Evolutionary conservation across 2,113 vertebrate species (phyloP), one percentile per base, ranked within the genome.

Genomic region (Hippocampus guttulatus): DNA sequence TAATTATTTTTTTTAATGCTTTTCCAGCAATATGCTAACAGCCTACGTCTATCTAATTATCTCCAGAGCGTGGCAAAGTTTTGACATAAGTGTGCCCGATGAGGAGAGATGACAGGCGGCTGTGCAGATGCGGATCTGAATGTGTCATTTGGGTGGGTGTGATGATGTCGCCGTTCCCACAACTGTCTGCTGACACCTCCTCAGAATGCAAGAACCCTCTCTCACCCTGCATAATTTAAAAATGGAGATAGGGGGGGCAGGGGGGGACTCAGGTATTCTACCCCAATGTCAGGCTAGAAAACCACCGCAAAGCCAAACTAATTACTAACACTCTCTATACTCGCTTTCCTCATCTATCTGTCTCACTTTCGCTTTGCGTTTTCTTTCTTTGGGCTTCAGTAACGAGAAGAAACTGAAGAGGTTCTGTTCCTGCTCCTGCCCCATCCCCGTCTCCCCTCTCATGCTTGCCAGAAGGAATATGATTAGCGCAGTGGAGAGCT

Each of bases 221-320:
- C 78, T 74, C 76, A 30, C 69, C 12, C 75, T 91, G 85, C 82
- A 89, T 88, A 88, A 88, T 88, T 88, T 86, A 91, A 88, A 78
- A 76, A 51, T 71, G 58, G 64, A 73, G 84, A 75, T 21, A 40
- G 63, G 67, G 67, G 64, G 43, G 80, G 33, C 47, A 45, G 72
- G 47, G 25, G 27, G 64, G 75, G 43, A 83, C 57, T 76, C 79
- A 76, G 81, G 80, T 87, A 78, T 77, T 75, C 75, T 82, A 75
- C 74, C 70, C 55, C 64, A 80, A 64, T 40, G 23, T 67, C 57
- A 74, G 72, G 71, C 72, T 78, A 76, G 64, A 27, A 75, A 75
- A 71, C 66, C 67, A 74, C 66, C 5, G 54, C 69, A 68, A 74
- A 81, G 85, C 76, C 72, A 77, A 33, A 70, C 77, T 86, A 90